Evolutionary conservation across 2,888 invertebrate genomes (phyloP), one percentile per base, ranked within the genome.

Genomic region (Eumacrocentrus americanus): DNA sequence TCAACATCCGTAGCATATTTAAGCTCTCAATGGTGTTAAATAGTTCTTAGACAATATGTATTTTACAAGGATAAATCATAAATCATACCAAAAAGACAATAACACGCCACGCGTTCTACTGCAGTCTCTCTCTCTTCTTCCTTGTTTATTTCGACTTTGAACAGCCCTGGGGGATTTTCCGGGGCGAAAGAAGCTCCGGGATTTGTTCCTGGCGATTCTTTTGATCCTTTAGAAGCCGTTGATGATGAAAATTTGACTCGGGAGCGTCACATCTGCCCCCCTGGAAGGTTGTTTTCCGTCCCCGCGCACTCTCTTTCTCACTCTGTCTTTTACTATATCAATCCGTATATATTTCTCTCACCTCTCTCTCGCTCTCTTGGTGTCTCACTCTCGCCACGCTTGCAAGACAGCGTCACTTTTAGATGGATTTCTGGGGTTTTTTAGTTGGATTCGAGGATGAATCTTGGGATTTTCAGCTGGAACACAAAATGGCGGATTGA

Each of bases 321-420:
- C 14, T 25, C 12, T 47, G 12, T 22, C 14, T 25, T 12, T n/a
- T 22, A 7, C 25, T 38, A 34, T 58, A 18, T 44, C 47, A 22
- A 35, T n/a, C 51, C 55, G 47, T 53, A 11, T 55, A 23, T 34
- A 54, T 60, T 46, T 44, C 62, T 22, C 57, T 29, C 29, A 54
- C 59, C 47, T 44, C 62, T 22, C 57, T n/a, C 57, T 38, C 48
- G 25, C 37, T 23, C 58, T 68, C 38, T 50, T 59, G 23, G 35
- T 35, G 34, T 18, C 50, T 38, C 47, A 20, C 38, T 11, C 20
- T 38, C 57, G 57, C 47, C 48, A 38, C 57, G 51, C 51, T 52
- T 22, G 25, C 52, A 55, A n/a, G 46, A 55, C 46, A 46, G 35
- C 34, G 55, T 55, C 46, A 55, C 44, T 44, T 35, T 34, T 25